phyloP scores from a whole-genome alignment of 2,888 invertebrate species.

The Leptura quadrifasciata region DNA sequence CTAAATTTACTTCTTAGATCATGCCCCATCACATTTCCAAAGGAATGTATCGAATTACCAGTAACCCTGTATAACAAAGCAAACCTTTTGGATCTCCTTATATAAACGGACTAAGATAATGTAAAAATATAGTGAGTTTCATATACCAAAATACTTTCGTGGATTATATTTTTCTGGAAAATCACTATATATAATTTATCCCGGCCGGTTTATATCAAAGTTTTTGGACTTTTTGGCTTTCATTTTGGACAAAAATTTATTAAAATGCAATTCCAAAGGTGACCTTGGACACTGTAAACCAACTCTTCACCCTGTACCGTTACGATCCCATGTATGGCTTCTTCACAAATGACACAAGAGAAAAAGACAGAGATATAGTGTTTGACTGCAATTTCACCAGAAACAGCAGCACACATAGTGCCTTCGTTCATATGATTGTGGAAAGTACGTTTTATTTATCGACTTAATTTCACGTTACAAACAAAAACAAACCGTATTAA shows the following conservation, averaged over 20 bases:
- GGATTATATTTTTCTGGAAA: no score
- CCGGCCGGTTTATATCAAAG: no score
- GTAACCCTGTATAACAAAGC: no score
- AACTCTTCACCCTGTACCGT: conserved; percentile 46
- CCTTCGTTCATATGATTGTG: conserved; percentile 28
- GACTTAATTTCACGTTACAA: background rate
- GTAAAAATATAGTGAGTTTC: no score
- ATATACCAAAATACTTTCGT: no score
- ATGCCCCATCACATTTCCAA: no score
- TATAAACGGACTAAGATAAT: no score
- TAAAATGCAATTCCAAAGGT: conserved; percentile 45
- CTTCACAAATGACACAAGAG: conserved; percentile 55
- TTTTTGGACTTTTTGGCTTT: background rate
- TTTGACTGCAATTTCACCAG: conserved; percentile 24
- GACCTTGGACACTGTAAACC: conserved; percentile 41
- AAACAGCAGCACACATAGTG: background rate
- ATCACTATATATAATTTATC: no score
- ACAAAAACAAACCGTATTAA: conserved; percentile 5
- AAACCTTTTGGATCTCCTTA: no score
- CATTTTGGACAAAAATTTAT: background rate
- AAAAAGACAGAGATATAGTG: background rate
- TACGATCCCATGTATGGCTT: conserved; percentile 55
- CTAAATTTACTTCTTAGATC: no score
- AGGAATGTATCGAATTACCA: no score
- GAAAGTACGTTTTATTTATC: conserved; percentile 51